Evolutionary conservation across 2,888 invertebrate genomes (phyloP), one percentile per base, ranked within the genome.

Genomic region (Diarsia mendica): DNA sequence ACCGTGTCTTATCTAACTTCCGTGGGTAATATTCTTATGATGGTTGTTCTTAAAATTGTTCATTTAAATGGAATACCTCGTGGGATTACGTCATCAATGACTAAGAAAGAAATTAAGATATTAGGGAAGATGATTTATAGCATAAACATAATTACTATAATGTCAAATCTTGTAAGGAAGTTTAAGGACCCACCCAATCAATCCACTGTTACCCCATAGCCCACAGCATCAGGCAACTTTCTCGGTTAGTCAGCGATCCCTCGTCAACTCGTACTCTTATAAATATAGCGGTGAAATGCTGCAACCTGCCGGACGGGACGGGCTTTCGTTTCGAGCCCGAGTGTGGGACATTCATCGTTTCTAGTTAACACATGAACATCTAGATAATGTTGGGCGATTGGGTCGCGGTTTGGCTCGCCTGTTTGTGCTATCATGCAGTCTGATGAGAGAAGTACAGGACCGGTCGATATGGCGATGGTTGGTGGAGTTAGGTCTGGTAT

Each of bases 301-400:
- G 20, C 48, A 58, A 70, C 76, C 77, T 61, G 82, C 60, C 76
- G 11, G 82, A 60, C 82, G 46, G 53, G 82, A 84, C 84, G 10
- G 72, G 72, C 85, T 83, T 83, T 83, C 82, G 51, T 70, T 83
- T 76, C 13, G 69, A 80, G 65, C 53, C 44, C 53, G 39, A 71
- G 63, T 82, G 73, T 73, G 39, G 55, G 28, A 55, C 66, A 67
- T 70, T 73, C 63, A 76, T 83, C 77, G 72, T 67, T 82, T 81
- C 85, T 81, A 70, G 81, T 82, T 73, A 84, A 11, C 75, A 28
- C 80, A 65, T 75, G 68, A 61, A 68, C 60, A 84, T 69, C 71
- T 63, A 83, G 46, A 78, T 72, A 28, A 28, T 28, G 28, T 28
- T 28, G 28, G 28, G n/a, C 44, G 48, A 28, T 53, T 33, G 5